Evolutionary conservation across 2,888 invertebrate genomes (phyloP).

Genomic region (Micoletzkya japonica): DNA sequence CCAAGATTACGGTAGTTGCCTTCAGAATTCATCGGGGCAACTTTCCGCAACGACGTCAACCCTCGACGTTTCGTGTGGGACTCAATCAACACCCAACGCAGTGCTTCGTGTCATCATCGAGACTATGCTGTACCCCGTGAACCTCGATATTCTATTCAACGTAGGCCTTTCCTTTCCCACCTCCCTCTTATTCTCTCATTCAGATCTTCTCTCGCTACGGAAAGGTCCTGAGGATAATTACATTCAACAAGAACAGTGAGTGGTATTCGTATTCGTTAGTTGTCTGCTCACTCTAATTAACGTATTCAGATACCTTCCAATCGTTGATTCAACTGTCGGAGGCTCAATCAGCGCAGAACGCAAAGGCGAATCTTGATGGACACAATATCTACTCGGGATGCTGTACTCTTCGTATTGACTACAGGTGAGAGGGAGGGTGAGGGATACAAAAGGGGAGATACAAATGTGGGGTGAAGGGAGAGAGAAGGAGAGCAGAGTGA

Average conservation of each 20-base stretch:
- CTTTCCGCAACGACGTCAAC: conserved; percentile 66
- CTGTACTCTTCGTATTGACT: conserved; percentile 88
- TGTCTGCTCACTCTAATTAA: conserved; percentile 10
- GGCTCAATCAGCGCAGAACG: conserved; percentile 91
- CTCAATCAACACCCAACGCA: conserved; percentile 70
- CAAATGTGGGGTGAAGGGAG: neutral
- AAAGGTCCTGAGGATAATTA: conserved; percentile 98
- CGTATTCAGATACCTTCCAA: conserved; percentile 90
- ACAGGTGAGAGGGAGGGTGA: conserved; percentile 30
- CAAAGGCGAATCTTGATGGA: conserved; percentile 93
- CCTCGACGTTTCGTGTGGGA: conserved; percentile 80
- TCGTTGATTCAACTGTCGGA: conserved; percentile 98
- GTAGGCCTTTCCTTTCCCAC: conserved; percentile 67
- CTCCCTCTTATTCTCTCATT: conserved; percentile 15
- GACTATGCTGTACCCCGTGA: conserved; percentile 96
- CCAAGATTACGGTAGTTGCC: neutral
- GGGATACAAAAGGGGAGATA: neutral
- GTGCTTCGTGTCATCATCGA: conserved; percentile 97
- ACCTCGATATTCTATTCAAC: conserved; percentile 90
- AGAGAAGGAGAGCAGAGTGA: conserved; percentile 2
- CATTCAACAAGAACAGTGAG: conserved; percentile 99
- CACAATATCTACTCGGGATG: conserved; percentile 89
- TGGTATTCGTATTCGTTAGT: conserved; percentile 30
- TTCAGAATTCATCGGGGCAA: conserved; percentile 36
- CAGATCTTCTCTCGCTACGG: conserved; percentile 98